A percentile compares a stretch with the other conserved stretches of the same genome.
These are phyloP conservation scores for Adelosebastes latens DNA, from an alignment of 2,797 vertebrate species.

Conservation along the genomic window DNA sequence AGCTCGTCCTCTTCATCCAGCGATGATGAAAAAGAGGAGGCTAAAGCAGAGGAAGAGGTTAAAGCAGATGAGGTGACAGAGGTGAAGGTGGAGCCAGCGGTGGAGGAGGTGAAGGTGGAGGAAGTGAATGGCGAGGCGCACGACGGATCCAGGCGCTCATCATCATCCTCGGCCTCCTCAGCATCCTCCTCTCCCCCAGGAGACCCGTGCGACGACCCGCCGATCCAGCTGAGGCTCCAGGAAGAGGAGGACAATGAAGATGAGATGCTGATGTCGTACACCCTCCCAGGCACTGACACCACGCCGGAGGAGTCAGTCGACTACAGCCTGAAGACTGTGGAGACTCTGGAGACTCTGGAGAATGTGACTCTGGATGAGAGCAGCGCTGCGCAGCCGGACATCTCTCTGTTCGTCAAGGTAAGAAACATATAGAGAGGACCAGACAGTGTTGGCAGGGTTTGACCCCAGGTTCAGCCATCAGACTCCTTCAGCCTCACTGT, in stretches of 20 bases:
- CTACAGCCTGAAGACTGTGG: constrained; percentile 57
- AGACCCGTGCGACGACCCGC: constrained; percentile 70
- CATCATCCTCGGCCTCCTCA: constrained; percentile 50
- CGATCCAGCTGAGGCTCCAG: background rate
- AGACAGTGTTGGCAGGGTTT: background rate
- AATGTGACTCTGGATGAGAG: constrained; percentile 39
- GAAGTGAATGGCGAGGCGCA: constrained; percentile 45
- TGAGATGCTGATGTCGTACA: constrained; percentile 66
- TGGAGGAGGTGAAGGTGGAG: background rate
- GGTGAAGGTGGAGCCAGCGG: background rate
- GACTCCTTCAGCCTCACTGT: background rate
- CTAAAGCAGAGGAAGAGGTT: background rate
- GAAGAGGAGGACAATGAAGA: constrained; percentile 56
- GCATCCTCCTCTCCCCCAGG: constrained; percentile 42
- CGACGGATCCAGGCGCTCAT: constrained; percentile 62
- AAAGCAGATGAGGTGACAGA: background rate
- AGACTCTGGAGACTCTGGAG: constrained; percentile 51
- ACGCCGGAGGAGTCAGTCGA: constrained; percentile 62
- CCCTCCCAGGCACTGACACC: background rate
- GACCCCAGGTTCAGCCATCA: background rate
- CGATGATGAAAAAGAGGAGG: constrained; percentile 17
- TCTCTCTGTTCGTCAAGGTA: constrained; percentile 84
- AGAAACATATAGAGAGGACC: background rate
- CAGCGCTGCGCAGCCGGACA: constrained; percentile 54
- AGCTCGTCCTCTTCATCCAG: constrained; percentile 59